Conservation (phyloP, 1,140 invertebrate species). For the Bombus terrestris region DNA sequence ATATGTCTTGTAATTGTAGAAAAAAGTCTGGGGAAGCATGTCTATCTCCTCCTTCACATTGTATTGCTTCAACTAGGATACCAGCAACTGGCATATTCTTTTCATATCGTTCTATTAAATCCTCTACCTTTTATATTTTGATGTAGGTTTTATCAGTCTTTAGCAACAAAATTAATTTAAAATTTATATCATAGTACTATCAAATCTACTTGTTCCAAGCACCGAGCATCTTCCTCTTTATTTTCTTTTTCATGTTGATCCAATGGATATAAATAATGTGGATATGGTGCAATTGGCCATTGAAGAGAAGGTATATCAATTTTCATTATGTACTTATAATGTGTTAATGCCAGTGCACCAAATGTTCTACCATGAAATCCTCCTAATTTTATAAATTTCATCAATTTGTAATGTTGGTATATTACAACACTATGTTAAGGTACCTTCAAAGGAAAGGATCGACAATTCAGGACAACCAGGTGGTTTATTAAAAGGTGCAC, state of each 20-base stretch:
- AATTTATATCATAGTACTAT: background rate
- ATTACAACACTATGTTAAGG: background rate
- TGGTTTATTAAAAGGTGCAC: slow-evolving; percentile 28
- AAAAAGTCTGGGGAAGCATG: slow-evolving; percentile 47
- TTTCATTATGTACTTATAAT: slow-evolving; percentile 36
- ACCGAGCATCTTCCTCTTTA: slow-evolving; percentile 32
- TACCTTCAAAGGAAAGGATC: slow-evolving; percentile 44
- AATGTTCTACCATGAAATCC: slow-evolving; percentile 49
- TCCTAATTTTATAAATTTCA: slow-evolving; percentile 30
- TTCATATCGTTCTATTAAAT: slow-evolving; percentile 34
- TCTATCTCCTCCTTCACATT: slow-evolving; percentile 38
- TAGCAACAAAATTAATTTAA: background rate
- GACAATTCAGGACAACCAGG: slow-evolving; percentile 43
- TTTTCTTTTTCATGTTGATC: slow-evolving; percentile 36
- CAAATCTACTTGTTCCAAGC: slow-evolving; percentile 32
- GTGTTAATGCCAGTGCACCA: slow-evolving; percentile 35
- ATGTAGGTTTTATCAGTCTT: background rate
- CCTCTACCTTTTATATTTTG: slow-evolving; percentile 26
- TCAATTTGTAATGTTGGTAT: background rate
- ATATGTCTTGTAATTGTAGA: slow-evolving; percentile 21
- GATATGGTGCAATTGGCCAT: slow-evolving; percentile 44
- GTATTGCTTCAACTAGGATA: slow-evolving; percentile 46
- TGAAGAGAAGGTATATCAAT: slow-evolving; percentile 41
- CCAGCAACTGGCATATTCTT: slow-evolving; percentile 31
- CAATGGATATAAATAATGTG: slow-evolving; percentile 34